phyloP scores from a whole-genome alignment of 1,140 invertebrate genomes.

The Acromyrmex charruanus region DNA sequence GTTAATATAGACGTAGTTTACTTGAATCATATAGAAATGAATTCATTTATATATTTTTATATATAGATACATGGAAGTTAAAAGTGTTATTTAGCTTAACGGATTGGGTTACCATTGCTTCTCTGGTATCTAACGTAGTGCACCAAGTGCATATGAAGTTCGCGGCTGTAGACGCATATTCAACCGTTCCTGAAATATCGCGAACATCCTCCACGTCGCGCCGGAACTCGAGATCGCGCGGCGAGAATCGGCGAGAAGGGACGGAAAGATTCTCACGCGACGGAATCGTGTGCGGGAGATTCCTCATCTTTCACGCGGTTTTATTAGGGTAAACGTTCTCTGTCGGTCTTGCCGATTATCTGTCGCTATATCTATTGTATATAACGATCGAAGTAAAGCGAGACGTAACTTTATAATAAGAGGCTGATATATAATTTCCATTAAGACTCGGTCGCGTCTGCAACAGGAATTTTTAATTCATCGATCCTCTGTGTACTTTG shows the following conservation, averaged over 20 bases:
- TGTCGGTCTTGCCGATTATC: neutral
- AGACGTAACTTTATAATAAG: neutral
- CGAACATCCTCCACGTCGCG: neutral
- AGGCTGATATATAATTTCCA: neutral
- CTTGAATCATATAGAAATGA: no score
- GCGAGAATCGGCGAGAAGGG: neutral
- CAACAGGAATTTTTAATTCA: neutral
- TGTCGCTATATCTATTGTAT: neutral
- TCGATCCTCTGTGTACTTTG: neutral
- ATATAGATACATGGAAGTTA: no score
- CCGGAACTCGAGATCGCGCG: neutral
- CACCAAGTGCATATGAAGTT: neutral
- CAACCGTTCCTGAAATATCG: conserved; percentile 33
- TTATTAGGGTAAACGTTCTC: neutral
- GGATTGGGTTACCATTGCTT: no score
- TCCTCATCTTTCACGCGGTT: neutral
- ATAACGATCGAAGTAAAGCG: neutral
- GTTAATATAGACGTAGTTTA: no score
- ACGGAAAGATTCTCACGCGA: conserved; percentile 8
- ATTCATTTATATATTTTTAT: no score
- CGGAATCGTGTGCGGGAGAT: conserved; percentile 14
- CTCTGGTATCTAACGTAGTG: no score
- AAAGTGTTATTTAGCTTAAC: no score
- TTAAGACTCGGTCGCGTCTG: neutral
- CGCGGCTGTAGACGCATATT: neutral